Evolutionary conservation across 2,113 vertebrate species (phyloP).

Genomic region (Ginglymostoma cirratum): DNA sequence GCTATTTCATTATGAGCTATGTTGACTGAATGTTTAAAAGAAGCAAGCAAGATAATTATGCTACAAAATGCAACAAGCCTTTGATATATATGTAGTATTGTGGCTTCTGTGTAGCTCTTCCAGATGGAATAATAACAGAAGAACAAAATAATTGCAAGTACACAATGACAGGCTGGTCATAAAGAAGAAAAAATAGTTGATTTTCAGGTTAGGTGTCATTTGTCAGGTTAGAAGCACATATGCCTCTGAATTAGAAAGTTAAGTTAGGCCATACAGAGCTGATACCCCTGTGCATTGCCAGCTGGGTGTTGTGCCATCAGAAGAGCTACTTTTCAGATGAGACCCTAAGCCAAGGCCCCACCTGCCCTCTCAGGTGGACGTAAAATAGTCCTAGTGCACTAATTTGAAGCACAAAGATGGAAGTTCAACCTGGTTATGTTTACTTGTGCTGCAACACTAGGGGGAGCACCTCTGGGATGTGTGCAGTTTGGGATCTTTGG

Average conservation of each 20-base stretch:
- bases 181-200: not conserved
- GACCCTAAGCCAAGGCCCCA: not conserved
- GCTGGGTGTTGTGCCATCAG: not conserved
- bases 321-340: not conserved
- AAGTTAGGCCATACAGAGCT: not conserved
- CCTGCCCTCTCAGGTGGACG: not conserved
- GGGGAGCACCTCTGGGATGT: not conserved
- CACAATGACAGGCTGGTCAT: not conserved
- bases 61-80: not conserved
- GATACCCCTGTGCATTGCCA: not conserved
- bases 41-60: not conserved
- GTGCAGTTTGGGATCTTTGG: not conserved
- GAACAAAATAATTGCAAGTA: not conserved
- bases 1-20: not conserved
- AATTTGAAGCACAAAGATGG: not conserved
- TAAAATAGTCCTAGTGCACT: not conserved
- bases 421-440: not conserved
- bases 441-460: not conserved
- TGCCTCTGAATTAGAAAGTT: not conserved
- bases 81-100: not conserved
- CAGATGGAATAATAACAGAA: not conserved
- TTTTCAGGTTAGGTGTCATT: not conserved
- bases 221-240: not conserved
- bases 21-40: constrained; percentile 4
- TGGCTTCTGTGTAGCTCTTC: not conserved